A percentile compares a stretch with the other conserved stretches of the same genome.
phyloP scores from a whole-genome alignment of 2,888 invertebrate species.

The Tenthredo amoena region DNA sequence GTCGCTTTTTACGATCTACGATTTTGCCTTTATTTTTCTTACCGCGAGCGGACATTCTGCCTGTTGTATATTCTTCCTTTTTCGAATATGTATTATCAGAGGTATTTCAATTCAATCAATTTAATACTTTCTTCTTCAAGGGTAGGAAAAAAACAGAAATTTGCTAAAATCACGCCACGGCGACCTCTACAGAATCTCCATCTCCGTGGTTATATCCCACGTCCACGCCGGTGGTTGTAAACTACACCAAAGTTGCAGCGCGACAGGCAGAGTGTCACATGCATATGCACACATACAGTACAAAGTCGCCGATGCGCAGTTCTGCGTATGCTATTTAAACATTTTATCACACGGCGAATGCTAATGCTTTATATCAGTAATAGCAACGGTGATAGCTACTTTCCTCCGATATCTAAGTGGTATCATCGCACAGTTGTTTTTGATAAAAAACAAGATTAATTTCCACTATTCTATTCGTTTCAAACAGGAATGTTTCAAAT shows the following conservation, averaged over 20 bases:
- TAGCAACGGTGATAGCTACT: no score
- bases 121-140: neutral
- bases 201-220: neutral
- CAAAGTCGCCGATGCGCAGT: no score
- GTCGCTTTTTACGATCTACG: slow-evolving; percentile 66
- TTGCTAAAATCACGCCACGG: neutral
- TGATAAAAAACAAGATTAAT: no score
- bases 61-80: neutral
- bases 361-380: no score
- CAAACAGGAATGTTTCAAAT: no score
- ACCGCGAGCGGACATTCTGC: slow-evolving; percentile 67
- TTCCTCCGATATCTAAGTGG: no score
- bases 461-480: no score
- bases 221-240: neutral
- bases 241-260: no score
- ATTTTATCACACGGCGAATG: no score
- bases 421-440: no score
- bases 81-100: neutral
- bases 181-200: neutral
- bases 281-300: neutral
- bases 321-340: no score
- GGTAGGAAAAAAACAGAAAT: neutral
- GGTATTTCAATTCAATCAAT: neutral
- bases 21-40: slow-evolving; percentile 64
- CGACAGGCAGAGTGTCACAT: no score